Percentiles rank a stretch among this genome's conserved stretches.
Evolutionary conservation across 2,797 vertebrate species (phyloP).

Genomic region (Ctenosaura bakeri): DNA sequence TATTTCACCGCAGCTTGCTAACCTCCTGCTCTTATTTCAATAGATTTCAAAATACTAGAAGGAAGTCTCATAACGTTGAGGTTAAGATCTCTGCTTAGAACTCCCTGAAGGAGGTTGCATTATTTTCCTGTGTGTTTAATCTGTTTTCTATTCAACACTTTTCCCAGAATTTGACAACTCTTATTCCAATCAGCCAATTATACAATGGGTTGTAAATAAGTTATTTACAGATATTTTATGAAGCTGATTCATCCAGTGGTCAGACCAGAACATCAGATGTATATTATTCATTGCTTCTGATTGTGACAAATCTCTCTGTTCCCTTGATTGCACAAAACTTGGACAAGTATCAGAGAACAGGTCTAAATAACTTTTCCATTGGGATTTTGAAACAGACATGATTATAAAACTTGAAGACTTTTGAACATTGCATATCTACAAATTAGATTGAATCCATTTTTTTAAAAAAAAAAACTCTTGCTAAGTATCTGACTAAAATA

Average conservation of each 20-base stretch:
- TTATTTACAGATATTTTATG: slow-evolving; percentile 32
- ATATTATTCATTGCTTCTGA: slow-evolving; percentile 44
- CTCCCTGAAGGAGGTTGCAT: slow-evolving; percentile 57
- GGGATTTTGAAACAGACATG: slow-evolving; percentile 26
- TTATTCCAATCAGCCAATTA: slow-evolving; percentile 40
- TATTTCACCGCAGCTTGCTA: slow-evolving; percentile 55
- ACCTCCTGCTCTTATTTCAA: slow-evolving; percentile 33
- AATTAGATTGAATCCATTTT: slow-evolving; percentile 29
- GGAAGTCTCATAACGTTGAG: slow-evolving; percentile 46
- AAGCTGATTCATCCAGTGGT: slow-evolving; percentile 46
- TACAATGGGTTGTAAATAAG: slow-evolving; percentile 34
- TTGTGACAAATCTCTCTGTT: slow-evolving; percentile 34
- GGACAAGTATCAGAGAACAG: slow-evolving; percentile 18
- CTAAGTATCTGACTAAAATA: slow-evolving; percentile 1
- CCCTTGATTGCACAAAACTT: slow-evolving; percentile 20
- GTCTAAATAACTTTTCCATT: slow-evolving; percentile 13
- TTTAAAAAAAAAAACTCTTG: not conserved
- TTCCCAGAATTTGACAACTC: slow-evolving; percentile 18
- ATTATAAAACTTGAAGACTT: slow-evolving; percentile 23
- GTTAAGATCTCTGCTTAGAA: slow-evolving; percentile 42
- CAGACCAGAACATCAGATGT: slow-evolving; percentile 15
- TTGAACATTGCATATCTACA: slow-evolving; percentile 26
- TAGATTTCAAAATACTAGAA: slow-evolving; percentile 54
- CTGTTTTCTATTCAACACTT: slow-evolving; percentile 26
- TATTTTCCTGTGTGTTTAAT: slow-evolving; percentile 57